These are phyloP conservation scores for Chrysomela aeneicollis DNA, from an alignment of 2,888 invertebrate species.

Conservation along the genomic window DNA sequence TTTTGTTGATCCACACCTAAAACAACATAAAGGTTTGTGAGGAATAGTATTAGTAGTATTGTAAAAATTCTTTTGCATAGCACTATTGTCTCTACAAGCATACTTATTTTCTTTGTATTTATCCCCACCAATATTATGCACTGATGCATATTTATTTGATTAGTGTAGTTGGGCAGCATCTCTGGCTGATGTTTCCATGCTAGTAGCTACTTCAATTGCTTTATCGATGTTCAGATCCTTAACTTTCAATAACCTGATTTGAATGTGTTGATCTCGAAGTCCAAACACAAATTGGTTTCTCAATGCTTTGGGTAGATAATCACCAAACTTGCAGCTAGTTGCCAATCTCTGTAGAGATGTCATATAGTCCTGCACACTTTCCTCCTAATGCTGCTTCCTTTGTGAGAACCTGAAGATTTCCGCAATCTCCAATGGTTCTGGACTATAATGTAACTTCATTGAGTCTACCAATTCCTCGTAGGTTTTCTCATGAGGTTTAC, in stretches of 20 bases:
- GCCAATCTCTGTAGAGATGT: slow-evolving; percentile 40
- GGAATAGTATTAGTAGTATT: too few species aligned
- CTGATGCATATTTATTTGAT: too few species aligned
- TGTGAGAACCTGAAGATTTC: slow-evolving; percentile 40
- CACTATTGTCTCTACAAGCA: background rate
- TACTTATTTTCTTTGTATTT: slow-evolving; percentile 2
- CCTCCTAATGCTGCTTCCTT: slow-evolving; percentile 42
- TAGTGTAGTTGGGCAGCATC: slow-evolving; percentile 42
- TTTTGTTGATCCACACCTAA: slow-evolving; percentile 20
- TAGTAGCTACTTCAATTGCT: slow-evolving; percentile 42
- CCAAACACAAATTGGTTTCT: slow-evolving; percentile 49
- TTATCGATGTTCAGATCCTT: slow-evolving; percentile 39
- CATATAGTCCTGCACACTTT: slow-evolving; percentile 39
- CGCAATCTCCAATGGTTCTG: slow-evolving; percentile 32
- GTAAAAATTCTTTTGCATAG: too few species aligned
- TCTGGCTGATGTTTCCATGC: slow-evolving; percentile 40
- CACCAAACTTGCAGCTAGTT: slow-evolving; percentile 41
- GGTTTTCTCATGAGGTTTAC: background rate
- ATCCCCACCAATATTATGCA: background rate
- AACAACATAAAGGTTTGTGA: slow-evolving; percentile 14
- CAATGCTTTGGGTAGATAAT: slow-evolving; percentile 43
- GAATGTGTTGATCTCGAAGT: slow-evolving; percentile 38
- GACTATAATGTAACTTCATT: slow-evolving; percentile 30
- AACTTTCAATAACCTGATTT: slow-evolving; percentile 44
- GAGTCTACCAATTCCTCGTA: slow-evolving; percentile 18